Evolutionary conservation across 1,140 invertebrate genomes (phyloP), one percentile per base, ranked within the genome.

Genomic region (Platyscapa corneri): DNA sequence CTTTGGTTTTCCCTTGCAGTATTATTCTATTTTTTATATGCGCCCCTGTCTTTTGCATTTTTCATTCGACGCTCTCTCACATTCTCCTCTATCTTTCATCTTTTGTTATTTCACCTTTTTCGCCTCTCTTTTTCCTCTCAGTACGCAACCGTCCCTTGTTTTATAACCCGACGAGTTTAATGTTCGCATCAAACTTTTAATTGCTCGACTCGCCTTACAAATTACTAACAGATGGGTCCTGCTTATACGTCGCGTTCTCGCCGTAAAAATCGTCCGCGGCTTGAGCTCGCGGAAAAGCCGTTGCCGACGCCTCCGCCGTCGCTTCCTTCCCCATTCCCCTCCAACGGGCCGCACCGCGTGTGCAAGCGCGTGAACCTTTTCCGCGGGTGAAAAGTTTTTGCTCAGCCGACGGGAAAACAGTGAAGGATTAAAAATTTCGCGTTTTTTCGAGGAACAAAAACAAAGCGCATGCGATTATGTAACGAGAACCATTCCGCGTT

Each of bases 181-280:
- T 92, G 90, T 88, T 89, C 91, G 90, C 91, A 92, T 93, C 90
- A 92, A 92, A 92, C 90, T 93, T 93, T 93, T 93, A 93, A 92
- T 93, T 93, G 91, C 90, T 87, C 89, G 87, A 88, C 90, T 91
- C 89, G 89, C 89, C 90, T 92, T 92, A 90, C 90, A 92, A 92
- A 92, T 92, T 92, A 91, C 91, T 88, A 92, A 91, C 92, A 93
- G 91, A 92, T 91, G 91, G 89, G 86, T 88, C 80, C 88, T 85
- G 88, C 86, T 85, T 89, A 90, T 89, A 87, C 86, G 89, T 88
- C 85, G 86, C 88, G 86, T 89, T 89, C 88, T 79, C 72, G 80
- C 75, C 80, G 82, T 91, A 90, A 91, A 91, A 91, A 91, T 89
- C 90, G 84, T 82, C 86, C 64, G 46, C 72, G 60, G 46, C 70